These are phyloP conservation scores for Darevskia mixta DNA, from an alignment of 2,797 vertebrate genomes.

Conservation along the genomic window DNA sequence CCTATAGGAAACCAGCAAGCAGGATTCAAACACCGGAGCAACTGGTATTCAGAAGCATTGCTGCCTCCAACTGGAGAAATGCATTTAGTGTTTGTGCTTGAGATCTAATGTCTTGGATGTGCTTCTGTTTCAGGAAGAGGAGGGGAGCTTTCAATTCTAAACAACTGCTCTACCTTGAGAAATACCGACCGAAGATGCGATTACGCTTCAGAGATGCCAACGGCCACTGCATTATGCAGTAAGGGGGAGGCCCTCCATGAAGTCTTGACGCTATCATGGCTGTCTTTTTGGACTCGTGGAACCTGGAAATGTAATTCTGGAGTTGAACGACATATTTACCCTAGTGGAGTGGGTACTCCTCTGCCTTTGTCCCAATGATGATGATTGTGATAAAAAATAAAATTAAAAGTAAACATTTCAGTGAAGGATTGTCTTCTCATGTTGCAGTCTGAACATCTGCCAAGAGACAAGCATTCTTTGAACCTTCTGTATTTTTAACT, in stretches of 20 bases:
- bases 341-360: constrained; percentile 75
- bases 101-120: constrained; percentile 47
- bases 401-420: constrained; percentile 76
- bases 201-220: constrained; percentile 96
- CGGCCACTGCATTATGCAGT: constrained; percentile 96
- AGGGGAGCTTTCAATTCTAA: constrained; percentile 99
- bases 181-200: constrained; percentile 98
- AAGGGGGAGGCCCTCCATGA: constrained; percentile 70
- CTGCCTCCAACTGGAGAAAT: not conserved
- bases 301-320: constrained; percentile 86
- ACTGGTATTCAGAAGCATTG: too few relatives aligned
- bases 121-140: constrained; percentile 89
- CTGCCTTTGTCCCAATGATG: constrained; percentile 75
- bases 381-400: constrained; percentile 72
- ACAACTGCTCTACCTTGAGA: constrained; percentile 99
- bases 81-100: not conserved
- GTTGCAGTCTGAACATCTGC: constrained; percentile 74
- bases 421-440: constrained; percentile 79
- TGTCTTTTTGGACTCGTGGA: constrained; percentile 79
- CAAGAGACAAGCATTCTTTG: constrained; percentile 73
- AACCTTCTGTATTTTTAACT: constrained; percentile 79
- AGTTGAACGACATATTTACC: constrained; percentile 78
- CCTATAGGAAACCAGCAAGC: too few relatives aligned
- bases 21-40: too few relatives aligned
- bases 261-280: constrained; percentile 73